phyloP scores from a whole-genome alignment of 2,888 invertebrate species.

The Aleiodes leptofemur region DNA sequence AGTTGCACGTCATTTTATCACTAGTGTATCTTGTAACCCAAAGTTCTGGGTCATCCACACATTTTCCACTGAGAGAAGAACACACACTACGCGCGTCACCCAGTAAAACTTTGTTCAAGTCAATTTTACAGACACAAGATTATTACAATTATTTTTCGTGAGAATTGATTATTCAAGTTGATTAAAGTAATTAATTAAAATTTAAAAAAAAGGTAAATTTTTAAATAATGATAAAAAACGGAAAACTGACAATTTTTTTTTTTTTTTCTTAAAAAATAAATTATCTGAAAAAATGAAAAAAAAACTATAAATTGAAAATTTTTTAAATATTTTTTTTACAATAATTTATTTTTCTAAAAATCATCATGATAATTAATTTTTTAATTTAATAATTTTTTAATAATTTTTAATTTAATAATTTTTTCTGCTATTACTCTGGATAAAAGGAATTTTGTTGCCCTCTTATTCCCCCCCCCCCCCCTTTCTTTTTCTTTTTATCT shows the following conservation, averaged over 20 bases:
- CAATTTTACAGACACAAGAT: not conserved
- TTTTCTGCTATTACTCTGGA: not conserved
- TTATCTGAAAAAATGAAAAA: not conserved
- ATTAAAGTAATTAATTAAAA: too few species aligned
- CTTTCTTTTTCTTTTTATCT: not conserved
- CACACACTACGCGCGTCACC: constrained; percentile 1
- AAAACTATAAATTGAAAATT: not conserved
- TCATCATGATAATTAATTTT: too few species aligned
- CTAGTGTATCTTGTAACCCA: constrained; percentile 3
- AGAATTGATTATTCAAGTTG: too few species aligned
- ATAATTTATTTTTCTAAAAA: too few species aligned
- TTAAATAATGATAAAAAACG: not conserved
- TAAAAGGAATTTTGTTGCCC: not conserved
- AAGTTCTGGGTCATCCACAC: constrained; percentile 23
- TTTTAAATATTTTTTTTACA: too few species aligned
- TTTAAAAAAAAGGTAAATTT: too few species aligned
- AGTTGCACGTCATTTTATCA: constrained; percentile 24
- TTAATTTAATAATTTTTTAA: too few species aligned
- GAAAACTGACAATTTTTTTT: too few species aligned
- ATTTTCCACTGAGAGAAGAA: constrained; percentile 19
- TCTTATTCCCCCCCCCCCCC: not conserved
- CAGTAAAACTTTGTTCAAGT: constrained; percentile 19
- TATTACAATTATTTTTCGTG: not conserved
- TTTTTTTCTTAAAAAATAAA: too few species aligned
- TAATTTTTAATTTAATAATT: too few species aligned